phyloP scores from a whole-genome alignment of 92 coral and sea anemone genomes.

The Siderastrea radians region DNA sequence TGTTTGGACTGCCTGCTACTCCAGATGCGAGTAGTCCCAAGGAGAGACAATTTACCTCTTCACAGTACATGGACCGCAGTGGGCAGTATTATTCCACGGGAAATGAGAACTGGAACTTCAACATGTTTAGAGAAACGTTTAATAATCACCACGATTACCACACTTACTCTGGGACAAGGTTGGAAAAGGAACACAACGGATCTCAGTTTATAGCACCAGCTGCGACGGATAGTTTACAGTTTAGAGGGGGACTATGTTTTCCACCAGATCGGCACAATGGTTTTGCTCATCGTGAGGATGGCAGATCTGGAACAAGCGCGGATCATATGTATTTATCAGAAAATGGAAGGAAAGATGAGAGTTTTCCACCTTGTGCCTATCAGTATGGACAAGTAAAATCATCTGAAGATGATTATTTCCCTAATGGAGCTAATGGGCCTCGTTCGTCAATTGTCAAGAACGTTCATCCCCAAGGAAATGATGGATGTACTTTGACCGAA shows the following conservation, averaged over 20 bases:
- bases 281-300: background rate
- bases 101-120: conserved; percentile 28
- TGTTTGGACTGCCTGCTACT: conserved; percentile 76
- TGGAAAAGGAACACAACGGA: conserved; percentile 15
- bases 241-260: conserved; percentile 1
- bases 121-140: conserved; percentile 11
- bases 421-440: conserved; percentile 25
- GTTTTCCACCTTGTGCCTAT: conserved; percentile 37
- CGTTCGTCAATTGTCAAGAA: conserved; percentile 38
- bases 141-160: conserved; percentile 18
- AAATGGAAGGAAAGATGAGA: conserved; percentile 18
- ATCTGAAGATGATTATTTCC: conserved; percentile 25
- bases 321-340: conserved; percentile 26
- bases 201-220: conserved; percentile 20
- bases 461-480: conserved; percentile 29
- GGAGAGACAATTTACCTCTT: conserved; percentile 35
- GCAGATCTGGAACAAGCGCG: background rate
- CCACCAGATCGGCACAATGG: conserved; percentile 7
- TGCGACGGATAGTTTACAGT: conserved; percentile 13
- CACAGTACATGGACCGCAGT: conserved; percentile 35
- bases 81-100: conserved; percentile 46
- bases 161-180: conserved; percentile 18
- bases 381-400: conserved; percentile 20
- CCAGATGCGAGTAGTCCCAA: conserved; percentile 79
- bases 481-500: conserved; percentile 7